Conservation (phyloP, 2,113 vertebrate species). For the Colossoma macropomum region DNA sequence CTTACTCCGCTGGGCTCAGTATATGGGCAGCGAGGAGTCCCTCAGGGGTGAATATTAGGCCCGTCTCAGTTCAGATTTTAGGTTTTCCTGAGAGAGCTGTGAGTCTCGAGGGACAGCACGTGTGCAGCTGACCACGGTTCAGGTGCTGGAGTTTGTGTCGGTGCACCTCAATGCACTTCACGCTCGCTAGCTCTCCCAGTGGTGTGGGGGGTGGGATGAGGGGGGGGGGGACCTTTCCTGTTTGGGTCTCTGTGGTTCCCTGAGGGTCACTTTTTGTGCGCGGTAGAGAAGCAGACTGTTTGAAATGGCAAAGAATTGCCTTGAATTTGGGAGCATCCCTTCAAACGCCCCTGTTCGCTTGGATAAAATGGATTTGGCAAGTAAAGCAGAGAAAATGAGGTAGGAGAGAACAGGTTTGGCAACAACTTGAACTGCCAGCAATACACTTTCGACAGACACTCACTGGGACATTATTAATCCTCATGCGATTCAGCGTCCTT, state of each 20-base stretch:
- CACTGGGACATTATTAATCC: constrained; percentile 55
- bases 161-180: constrained; percentile 31
- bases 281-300: constrained; percentile 4
- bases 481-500: constrained; percentile 57
- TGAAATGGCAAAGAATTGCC: constrained; percentile 9
- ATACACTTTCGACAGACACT: constrained; percentile 8
- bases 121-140: constrained; percentile 29
- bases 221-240: constrained; percentile 43
- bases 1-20: constrained; percentile 27
- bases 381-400: background rate
- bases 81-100: constrained; percentile 17
- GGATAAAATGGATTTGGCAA: background rate
- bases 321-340: background rate
- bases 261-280: constrained; percentile 8
- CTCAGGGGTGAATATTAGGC: constrained; percentile 30
- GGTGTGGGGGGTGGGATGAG: too few relatives aligned
- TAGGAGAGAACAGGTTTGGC: background rate
- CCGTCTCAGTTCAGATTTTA: constrained; percentile 47
- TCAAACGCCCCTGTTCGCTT: background rate
- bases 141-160: constrained; percentile 38
- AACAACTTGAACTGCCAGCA: background rate
- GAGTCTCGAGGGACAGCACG: constrained; percentile 19
- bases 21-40: constrained; percentile 17
- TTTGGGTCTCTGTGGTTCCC: constrained; percentile 25
- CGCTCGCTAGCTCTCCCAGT: constrained; percentile 47